phyloP scores from a whole-genome alignment of 2,113 vertebrate species.

The Apus apus region DNA sequence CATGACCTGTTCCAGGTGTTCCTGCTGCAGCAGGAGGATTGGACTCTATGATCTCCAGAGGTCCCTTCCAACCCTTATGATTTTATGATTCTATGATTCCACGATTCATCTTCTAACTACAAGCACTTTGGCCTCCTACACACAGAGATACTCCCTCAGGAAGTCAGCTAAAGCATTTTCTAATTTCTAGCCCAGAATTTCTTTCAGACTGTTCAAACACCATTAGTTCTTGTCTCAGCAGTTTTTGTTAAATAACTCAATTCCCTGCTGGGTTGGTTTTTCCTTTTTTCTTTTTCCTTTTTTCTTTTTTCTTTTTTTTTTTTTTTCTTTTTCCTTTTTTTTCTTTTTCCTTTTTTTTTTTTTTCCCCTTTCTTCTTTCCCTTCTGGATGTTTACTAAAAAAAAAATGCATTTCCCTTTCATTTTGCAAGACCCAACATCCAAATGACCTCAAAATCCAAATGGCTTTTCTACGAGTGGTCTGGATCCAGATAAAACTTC shows the following conservation, averaged over 20 bases:
- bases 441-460: background rate
- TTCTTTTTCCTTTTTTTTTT: no score
- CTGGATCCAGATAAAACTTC: background rate
- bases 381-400: background rate
- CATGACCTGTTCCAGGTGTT: no score
- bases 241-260: background rate
- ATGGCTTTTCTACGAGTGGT: background rate
- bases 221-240: background rate
- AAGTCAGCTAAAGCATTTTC: background rate
- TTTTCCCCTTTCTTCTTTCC: background rate
- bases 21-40: no score
- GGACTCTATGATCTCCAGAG: no score
- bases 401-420: background rate
- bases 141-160: background rate
- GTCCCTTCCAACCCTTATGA: no score
- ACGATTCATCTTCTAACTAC: background rate
- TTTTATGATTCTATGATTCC: no score
- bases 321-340: background rate
- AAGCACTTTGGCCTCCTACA: background rate
- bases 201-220: background rate
- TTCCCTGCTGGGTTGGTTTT: background rate
- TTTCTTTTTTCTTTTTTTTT: background rate
- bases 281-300: background rate
- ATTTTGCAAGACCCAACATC: background rate
- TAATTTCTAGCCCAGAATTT: background rate